phyloP scores from a whole-genome alignment of 2,113 vertebrate genomes.

The Fulica atra region DNA sequence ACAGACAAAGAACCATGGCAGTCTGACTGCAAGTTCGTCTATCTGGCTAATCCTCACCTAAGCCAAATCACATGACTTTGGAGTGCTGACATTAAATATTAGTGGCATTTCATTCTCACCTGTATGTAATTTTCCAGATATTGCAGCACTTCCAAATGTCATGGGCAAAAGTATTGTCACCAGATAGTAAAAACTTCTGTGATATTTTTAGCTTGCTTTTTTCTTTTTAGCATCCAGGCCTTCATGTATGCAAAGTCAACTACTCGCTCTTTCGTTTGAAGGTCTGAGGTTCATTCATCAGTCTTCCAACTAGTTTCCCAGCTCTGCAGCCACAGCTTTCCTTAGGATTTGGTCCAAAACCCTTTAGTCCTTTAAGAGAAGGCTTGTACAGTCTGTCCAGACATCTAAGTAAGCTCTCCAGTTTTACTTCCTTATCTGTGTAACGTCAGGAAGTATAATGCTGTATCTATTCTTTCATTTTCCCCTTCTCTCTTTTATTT shows the following conservation, averaged over 20 bases:
- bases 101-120: not conserved
- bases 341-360: not conserved
- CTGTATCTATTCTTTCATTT: not conserved
- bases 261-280: not conserved
- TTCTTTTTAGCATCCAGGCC: not conserved
- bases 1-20: not conserved
- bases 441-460: not conserved
- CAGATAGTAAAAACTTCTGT: not conserved
- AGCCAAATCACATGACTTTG: not conserved
- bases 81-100: not conserved
- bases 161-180: not conserved
- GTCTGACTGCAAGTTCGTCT: not conserved
- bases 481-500: not conserved
- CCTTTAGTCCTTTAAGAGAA: not conserved
- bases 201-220: not conserved
- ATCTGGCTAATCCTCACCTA: not conserved
- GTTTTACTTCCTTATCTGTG: not conserved
- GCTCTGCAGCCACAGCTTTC: not conserved
- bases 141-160: not conserved
- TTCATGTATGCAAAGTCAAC: not conserved
- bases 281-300: not conserved
- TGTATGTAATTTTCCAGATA: not conserved
- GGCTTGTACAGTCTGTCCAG: not conserved
- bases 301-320: not conserved
- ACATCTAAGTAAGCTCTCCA: not conserved